A percentile compares a stretch with the other conserved stretches of the same genome.
These are phyloP conservation scores for Arge pagana DNA, from an alignment of 2,888 invertebrate species.

Conservation along the genomic window DNA sequence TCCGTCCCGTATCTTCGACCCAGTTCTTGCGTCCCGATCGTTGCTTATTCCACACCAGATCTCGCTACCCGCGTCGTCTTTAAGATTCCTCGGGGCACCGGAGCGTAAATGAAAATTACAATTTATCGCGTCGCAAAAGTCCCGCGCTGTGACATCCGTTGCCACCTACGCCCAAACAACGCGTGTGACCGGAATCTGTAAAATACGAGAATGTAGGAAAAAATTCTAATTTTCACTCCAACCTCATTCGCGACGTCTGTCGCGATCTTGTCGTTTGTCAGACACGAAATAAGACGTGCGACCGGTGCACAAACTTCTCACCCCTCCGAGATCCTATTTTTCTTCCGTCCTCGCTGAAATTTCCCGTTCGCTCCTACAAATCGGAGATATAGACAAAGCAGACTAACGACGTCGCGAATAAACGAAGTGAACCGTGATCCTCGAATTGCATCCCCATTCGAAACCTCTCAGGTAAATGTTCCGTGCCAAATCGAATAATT, in stretches of 20 bases:
- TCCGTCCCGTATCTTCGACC: background rate
- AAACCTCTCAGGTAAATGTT: too few species aligned
- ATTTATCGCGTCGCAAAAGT: constrained; percentile 16
- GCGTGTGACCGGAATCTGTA: constrained; percentile 19
- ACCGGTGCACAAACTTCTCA: too few species aligned
- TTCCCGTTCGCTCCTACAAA: too few species aligned
- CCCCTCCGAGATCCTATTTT: too few species aligned
- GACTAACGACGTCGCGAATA: too few species aligned
- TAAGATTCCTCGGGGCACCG: constrained; percentile 15
- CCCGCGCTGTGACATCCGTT: constrained; percentile 9
- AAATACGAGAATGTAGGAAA: constrained; percentile 15
- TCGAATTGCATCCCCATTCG: too few species aligned
- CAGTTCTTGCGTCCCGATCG: constrained; percentile 4
- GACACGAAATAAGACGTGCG: too few species aligned
- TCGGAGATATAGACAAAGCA: too few species aligned
- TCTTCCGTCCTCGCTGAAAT: too few species aligned
- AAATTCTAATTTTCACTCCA: constrained; percentile 19
- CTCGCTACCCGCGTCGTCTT: constrained; percentile 4
- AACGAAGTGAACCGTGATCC: too few species aligned
- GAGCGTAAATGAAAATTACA: constrained; percentile 20
- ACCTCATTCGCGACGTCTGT: constrained; percentile 14
- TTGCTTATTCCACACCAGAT: constrained; percentile 1
- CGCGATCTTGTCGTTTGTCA: background rate
- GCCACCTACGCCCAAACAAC: background rate
- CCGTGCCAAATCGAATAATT: too few species aligned